These are phyloP conservation scores for Panagrolaimus sp. DNA, from an alignment of 1,140 invertebrate species.

Conservation along the genomic window DNA sequence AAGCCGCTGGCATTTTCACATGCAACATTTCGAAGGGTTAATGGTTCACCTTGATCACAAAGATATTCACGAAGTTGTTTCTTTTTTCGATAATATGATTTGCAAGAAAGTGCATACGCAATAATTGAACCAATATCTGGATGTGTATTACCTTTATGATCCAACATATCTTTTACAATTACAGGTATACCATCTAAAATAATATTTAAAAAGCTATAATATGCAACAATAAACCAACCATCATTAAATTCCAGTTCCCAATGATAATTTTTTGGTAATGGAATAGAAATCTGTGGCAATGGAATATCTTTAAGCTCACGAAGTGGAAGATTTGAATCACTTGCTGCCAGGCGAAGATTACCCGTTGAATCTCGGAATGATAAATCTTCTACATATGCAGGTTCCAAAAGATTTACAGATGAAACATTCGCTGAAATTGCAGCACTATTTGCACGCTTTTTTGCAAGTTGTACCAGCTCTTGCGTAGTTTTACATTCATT, in stretches of 20 bases:
- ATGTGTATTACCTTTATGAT: constrained; percentile 40
- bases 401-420: neutral
- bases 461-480: neutral
- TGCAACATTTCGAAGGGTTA: neutral
- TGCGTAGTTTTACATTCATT: constrained; percentile 26
- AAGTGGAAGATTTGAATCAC: neutral
- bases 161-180: constrained; percentile 30
- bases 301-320: neutral
- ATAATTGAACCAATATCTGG: constrained; percentile 76
- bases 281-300: neutral
- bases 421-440: neutral
- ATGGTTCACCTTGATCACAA: neutral
- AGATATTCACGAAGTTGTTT: constrained; percentile 2
- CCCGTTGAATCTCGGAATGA: neutral
- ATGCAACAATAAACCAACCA: neutral
- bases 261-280: constrained; percentile 26
- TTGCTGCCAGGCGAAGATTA: neutral
- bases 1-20: neutral
- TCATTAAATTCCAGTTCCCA: constrained; percentile 31
- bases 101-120: constrained; percentile 69
- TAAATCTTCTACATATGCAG: neutral
- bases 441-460: neutral
- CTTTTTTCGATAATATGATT: constrained; percentile 35
- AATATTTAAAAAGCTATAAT: neutral
- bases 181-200: constrained; percentile 15